Percentiles rank a stretch among this genome's conserved stretches.
phyloP scores from a whole-genome alignment of 2,888 invertebrate genomes.

The Amphimallon solstitiale region DNA sequence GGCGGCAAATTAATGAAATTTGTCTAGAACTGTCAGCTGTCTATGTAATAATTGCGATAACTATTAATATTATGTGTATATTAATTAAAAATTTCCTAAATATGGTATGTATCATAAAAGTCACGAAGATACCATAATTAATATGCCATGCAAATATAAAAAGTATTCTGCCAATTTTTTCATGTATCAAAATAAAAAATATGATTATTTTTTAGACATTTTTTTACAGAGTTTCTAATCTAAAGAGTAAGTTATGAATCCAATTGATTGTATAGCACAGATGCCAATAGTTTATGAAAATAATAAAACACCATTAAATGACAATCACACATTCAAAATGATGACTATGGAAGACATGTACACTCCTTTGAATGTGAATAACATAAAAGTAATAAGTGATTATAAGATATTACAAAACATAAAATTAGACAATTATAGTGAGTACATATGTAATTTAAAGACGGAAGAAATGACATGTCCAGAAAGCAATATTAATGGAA shows the following conservation, averaged over 20 bases:
- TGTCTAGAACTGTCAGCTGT: slow-evolving; percentile 34
- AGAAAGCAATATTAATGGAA: slow-evolving; percentile 37
- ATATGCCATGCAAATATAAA: too few species aligned
- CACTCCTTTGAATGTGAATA: slow-evolving; percentile 27
- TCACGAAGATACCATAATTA: too few species aligned
- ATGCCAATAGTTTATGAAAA: slow-evolving; percentile 11
- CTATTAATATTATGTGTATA: background rate
- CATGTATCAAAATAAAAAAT: background rate
- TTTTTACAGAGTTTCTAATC: background rate
- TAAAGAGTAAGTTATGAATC: slow-evolving; percentile 11
- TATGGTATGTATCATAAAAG: background rate
- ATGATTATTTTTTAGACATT: background rate
- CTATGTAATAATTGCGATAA: slow-evolving; percentile 18
- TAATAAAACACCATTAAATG: slow-evolving; percentile 5
- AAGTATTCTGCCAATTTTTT: too few species aligned
- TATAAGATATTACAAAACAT: slow-evolving; percentile 8
- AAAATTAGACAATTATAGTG: slow-evolving; percentile 24
- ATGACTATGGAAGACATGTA: slow-evolving; percentile 20
- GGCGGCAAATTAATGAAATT: slow-evolving; percentile 42
- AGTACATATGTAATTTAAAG: slow-evolving; percentile 27
- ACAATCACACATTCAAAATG: slow-evolving; percentile 23
- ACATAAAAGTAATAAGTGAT: slow-evolving; percentile 29
- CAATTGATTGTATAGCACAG: slow-evolving; percentile 13
- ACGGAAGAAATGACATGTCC: slow-evolving; percentile 11
- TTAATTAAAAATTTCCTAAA: slow-evolving; percentile 8